phyloP scores from a whole-genome alignment of 2,113 vertebrate genomes.

The Lepisosteus oculatus region DNA sequence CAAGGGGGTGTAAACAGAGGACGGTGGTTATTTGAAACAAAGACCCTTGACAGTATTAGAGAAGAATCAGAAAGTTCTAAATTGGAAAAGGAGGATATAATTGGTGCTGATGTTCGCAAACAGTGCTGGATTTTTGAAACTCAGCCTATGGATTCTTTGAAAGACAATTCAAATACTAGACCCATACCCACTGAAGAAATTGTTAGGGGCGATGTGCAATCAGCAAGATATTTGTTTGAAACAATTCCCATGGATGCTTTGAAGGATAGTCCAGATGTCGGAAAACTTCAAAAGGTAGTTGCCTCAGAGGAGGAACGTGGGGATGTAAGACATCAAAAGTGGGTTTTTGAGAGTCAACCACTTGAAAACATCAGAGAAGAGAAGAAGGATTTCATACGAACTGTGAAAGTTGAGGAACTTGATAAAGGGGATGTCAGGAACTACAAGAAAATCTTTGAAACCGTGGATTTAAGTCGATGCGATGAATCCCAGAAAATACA shows the following conservation, averaged over 20 bases:
- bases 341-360: constrained; percentile 83
- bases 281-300: constrained; percentile 69
- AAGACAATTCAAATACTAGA: constrained; percentile 65
- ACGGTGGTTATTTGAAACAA: constrained; percentile 83
- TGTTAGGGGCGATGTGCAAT: constrained; percentile 78
- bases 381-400: constrained; percentile 68
- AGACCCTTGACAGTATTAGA: constrained; percentile 74
- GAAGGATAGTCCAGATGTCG: constrained; percentile 74
- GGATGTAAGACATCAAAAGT: constrained; percentile 82
- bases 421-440: constrained; percentile 80
- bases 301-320: constrained; percentile 79
- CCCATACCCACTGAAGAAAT: constrained; percentile 63
- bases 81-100: constrained; percentile 64
- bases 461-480: constrained; percentile 60
- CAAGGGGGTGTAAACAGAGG: constrained; percentile 67
- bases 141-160: constrained; percentile 79
- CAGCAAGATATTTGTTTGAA: constrained; percentile 84
- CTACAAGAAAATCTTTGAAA: constrained; percentile 80
- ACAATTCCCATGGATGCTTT: constrained; percentile 69
- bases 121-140: constrained; percentile 90
- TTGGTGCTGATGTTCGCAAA: constrained; percentile 76
- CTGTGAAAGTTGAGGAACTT: constrained; percentile 79
- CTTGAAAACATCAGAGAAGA: constrained; percentile 83
- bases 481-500: constrained; percentile 74
- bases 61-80: constrained; percentile 60